Percentiles rank a stretch among this genome's conserved stretches.
These are phyloP conservation scores for Brachyrhaphis roseni DNA, from an alignment of 2,797 vertebrate genomes.

Conservation along the genomic window DNA sequence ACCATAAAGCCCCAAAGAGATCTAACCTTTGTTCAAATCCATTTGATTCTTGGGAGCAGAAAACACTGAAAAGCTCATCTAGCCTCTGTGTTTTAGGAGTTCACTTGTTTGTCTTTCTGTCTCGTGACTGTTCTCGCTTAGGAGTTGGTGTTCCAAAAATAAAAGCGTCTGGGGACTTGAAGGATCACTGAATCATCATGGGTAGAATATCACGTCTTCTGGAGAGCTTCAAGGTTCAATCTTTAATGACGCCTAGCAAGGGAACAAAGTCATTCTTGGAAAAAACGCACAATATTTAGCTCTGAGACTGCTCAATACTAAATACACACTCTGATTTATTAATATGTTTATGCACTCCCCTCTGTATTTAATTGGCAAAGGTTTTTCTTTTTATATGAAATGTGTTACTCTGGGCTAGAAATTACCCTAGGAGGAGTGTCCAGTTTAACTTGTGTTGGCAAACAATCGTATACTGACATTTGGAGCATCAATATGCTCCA, in stretches of 20 bases:
- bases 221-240: conserved; percentile 71
- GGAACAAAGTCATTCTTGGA: conserved; percentile 42
- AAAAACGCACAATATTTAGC: conserved; percentile 38
- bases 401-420: conserved; percentile 19
- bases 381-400: conserved; percentile 17
- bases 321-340: conserved; percentile 27
- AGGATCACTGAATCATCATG: conserved; percentile 79
- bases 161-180: conserved; percentile 74
- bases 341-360: conserved; percentile 9
- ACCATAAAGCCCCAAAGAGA: conserved; percentile 79
- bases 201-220: conserved; percentile 78
- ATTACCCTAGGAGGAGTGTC: conserved; percentile 49
- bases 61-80: conserved; percentile 71
- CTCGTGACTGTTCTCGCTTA: conserved; percentile 80
- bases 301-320: conserved; percentile 25
- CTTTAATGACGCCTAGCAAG: conserved; percentile 47
- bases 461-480: conserved; percentile 57
- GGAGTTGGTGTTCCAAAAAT: conserved; percentile 83
- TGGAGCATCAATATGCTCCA: conserved; percentile 63
- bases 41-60: conserved; percentile 74
- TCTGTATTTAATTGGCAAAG: neutral
- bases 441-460: conserved; percentile 53
- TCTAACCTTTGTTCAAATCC: conserved; percentile 80
- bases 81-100: conserved; percentile 71
- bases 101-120: conserved; percentile 81